Percentiles rank a stretch among this genome's conserved stretches.
Conservation (phyloP, 2,797 vertebrate genomes). For the Poeciliopsis infans region DNA sequence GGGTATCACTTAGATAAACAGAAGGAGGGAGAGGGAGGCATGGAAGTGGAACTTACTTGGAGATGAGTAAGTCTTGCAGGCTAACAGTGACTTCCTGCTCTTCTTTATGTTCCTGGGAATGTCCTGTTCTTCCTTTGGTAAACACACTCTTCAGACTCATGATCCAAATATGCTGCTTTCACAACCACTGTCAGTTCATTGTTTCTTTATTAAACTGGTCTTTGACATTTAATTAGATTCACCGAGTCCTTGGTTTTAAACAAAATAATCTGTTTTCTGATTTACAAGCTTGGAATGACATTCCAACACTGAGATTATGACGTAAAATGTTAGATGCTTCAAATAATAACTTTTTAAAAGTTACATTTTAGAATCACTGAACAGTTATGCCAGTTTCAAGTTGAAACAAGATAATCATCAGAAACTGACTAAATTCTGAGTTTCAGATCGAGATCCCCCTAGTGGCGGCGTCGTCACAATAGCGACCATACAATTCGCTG, state of each 20-base stretch:
- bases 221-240: background rate
- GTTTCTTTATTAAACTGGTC: background rate
- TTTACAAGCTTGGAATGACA: background rate
- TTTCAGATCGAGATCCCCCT: background rate
- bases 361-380: background rate
- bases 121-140: background rate
- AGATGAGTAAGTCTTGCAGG: conserved; percentile 26
- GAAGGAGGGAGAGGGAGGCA: conserved; percentile 3
- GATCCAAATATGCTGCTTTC: conserved; percentile 6
- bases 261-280: background rate
- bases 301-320: background rate
- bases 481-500: too few species aligned
- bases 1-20: conserved; percentile 44
- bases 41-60: conserved; percentile 13
- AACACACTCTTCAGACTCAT: background rate
- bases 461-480: too few species aligned
- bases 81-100: background rate
- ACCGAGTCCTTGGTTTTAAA: background rate
- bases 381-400: background rate
- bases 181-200: conserved; percentile 1
- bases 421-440: background rate
- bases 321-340: background rate
- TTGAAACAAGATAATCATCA: background rate
- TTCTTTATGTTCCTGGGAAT: conserved; percentile 11
- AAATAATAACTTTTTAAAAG: background rate